Conservation (phyloP, 1,140 invertebrate species). For the Diorhabda carinulata region DNA sequence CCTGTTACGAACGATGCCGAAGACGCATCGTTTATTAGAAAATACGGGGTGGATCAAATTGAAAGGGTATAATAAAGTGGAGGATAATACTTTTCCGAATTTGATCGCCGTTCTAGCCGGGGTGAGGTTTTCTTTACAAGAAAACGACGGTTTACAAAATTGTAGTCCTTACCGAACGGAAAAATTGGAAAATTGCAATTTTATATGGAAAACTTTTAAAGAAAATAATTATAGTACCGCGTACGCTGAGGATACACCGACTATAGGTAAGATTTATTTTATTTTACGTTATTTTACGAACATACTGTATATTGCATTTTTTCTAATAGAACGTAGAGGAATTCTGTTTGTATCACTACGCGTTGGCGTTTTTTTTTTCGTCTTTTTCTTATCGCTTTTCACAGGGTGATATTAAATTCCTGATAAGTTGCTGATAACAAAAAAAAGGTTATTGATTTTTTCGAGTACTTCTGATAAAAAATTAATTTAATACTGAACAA, state of each 20-base stretch:
- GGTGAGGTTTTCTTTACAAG: constrained; percentile 35
- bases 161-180: constrained; percentile 51
- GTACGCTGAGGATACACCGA: constrained; percentile 57
- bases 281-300: too few species aligned
- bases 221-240: constrained; percentile 57
- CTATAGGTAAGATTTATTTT: background rate
- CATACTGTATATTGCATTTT: too few species aligned
- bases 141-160: constrained; percentile 22
- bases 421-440: too few species aligned
- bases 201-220: constrained; percentile 59
- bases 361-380: too few species aligned
- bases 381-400: too few species aligned
- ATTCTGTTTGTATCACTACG: too few species aligned
- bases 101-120: constrained; percentile 70
- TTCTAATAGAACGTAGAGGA: too few species aligned
- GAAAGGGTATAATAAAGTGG: constrained; percentile 61
- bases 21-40: constrained; percentile 61
- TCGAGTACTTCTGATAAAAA: too few species aligned
- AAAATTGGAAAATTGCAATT: constrained; percentile 54
- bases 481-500: too few species aligned
- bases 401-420: too few species aligned
- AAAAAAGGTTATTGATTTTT: too few species aligned
- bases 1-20: constrained; percentile 70
- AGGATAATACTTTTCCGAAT: constrained; percentile 79
- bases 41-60: constrained; percentile 50